Base-by-base conservation (phyloP, 2,888 invertebrate genomes). In the Dryobotodes eremita region DNA sequence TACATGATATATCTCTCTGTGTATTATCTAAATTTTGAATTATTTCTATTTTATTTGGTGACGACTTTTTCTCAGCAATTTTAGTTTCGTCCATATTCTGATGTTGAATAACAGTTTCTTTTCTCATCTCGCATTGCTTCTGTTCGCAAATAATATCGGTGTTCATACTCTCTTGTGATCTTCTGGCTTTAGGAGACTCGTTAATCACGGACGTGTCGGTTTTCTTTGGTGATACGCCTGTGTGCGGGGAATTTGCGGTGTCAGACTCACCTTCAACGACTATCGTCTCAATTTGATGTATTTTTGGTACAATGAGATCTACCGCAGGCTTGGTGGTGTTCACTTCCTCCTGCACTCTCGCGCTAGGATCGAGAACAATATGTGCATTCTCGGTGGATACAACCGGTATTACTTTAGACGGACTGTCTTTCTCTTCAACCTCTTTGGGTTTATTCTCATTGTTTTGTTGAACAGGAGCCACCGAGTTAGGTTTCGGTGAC, bases 21-120 rank as follows among this genome's bases (percentile, higher is more conserved):
- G 93, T 71, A 70, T 85, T 92, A 84, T 96, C 96, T 64, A 96
- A 89, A 86, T 92, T 95, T 83, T 95, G 96, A 80, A 96, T 94
- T 1, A 96, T 95, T 0, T 97, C 97, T 75, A 94, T 93, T 94
- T 96, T 96, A 77, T 91, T 95, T 5, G 96, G 96, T 0, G 96
- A 95, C 77, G 96, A 95, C 75, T 93, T 96, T 80, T 96, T 96
- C 62, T 96, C 96, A 2, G 78, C 61, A 68, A 73, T 90, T 86
- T 95, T 96, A 26, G 80, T 80, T 75, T 97, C 96, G 53, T 96
- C 96, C 4, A 91, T 84, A 55, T 92, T 92, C 85, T 97, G 96
- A 88, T 95, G 96, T 89, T 96, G 96, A 76, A 97, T 97, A 0
- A 97, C 96, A 6, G 96, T 96, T 88, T 96, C 97, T 89, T 96